Conservation (phyloP, 2,113 vertebrate species). For the Herpetotheres cachinnans region DNA sequence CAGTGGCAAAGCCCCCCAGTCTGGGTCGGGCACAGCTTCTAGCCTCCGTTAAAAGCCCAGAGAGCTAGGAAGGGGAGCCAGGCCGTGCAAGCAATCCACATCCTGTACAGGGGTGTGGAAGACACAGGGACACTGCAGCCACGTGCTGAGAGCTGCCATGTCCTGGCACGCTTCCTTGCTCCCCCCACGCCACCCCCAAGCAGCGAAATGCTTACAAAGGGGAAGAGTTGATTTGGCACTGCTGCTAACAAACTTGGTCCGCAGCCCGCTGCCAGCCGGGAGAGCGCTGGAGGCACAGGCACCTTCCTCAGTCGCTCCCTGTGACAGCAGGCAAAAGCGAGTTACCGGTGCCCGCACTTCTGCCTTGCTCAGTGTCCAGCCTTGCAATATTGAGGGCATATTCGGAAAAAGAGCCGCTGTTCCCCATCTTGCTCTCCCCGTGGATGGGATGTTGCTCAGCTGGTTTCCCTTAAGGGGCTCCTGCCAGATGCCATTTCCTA, state of each 20-base stretch:
- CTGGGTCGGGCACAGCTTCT: neutral
- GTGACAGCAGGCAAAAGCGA: no score
- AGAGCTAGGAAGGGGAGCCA: neutral
- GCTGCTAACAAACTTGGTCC: neutral
- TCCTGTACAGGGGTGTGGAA: rapidly evolving
- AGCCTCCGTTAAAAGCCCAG: neutral
- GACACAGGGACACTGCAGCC: neutral
- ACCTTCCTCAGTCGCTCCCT: no score
- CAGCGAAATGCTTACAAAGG: neutral
- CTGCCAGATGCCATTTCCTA: neutral
- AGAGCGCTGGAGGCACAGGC: neutral
- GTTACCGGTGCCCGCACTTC: neutral
- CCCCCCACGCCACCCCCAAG: neutral
- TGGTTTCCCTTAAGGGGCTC: neutral
- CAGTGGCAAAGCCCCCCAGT: neutral
- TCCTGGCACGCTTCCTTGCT: no score
- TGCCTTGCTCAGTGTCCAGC: neutral
- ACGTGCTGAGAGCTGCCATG: neutral
- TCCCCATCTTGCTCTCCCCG: neutral
- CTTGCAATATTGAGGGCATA: neutral
- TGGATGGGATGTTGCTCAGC: neutral
- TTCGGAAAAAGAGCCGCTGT: no score
- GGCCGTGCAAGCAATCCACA: no score
- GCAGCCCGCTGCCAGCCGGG: neutral
- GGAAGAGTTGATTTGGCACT: neutral